These are phyloP conservation scores for Pegoplata infirma DNA, from an alignment of 2,888 invertebrate genomes.

Conservation along the genomic window DNA sequence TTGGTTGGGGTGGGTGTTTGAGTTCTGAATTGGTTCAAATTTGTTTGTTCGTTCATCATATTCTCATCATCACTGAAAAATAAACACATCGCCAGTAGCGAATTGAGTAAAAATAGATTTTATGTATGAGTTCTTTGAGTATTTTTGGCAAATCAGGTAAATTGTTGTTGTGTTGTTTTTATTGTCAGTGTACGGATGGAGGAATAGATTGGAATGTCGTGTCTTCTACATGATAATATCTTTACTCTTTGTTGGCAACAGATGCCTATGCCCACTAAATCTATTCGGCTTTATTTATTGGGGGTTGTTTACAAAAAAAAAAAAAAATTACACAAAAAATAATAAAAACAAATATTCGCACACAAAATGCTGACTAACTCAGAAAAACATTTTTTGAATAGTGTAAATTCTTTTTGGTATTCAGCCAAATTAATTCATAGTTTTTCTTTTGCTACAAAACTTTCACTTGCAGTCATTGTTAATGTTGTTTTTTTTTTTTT, in stretches of 20 bases:
- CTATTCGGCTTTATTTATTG: too few relatives aligned
- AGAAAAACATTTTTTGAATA: constrained; percentile 29
- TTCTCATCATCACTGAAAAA: not conserved
- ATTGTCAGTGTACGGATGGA: constrained; percentile 31
- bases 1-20: not conserved
- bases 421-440: constrained; percentile 31
- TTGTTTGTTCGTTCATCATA: constrained; percentile 2
- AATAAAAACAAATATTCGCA: constrained; percentile 35
- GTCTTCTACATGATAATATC: not conserved
- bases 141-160: constrained; percentile 45
- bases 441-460: constrained; percentile 31
- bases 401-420: constrained; percentile 46
- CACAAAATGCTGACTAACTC: constrained; percentile 49
- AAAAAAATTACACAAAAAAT: constrained; percentile 25
- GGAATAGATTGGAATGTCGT: constrained; percentile 52
- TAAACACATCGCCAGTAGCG: not conserved
- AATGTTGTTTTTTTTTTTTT: not conserved
- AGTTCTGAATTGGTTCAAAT: not conserved
- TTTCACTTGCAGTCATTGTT: constrained; percentile 36
- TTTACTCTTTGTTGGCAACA: not conserved
- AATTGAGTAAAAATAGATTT: constrained; percentile 46
- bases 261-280: not conserved
- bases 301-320: constrained; percentile 33
- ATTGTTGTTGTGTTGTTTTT: constrained; percentile 32
- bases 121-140: constrained; percentile 19